phyloP scores from a whole-genome alignment of 2,113 vertebrate species.

The Lophotis ruficrista region DNA sequence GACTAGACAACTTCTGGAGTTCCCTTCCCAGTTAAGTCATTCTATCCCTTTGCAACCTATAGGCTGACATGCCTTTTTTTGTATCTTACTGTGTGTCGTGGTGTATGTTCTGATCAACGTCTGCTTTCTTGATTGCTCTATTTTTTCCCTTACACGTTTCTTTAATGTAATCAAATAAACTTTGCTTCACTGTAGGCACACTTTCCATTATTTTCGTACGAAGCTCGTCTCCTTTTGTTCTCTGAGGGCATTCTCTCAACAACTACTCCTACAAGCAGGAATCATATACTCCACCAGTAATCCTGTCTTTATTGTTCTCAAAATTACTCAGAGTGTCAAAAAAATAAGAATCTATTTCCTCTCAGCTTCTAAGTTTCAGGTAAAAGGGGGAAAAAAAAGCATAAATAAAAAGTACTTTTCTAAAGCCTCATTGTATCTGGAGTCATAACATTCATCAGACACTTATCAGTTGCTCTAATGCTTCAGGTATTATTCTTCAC shows the following conservation, averaged over 20 bases:
- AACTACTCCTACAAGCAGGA: background rate
- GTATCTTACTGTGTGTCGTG: background rate
- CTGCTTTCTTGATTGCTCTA: background rate
- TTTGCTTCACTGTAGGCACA: background rate
- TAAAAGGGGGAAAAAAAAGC: background rate
- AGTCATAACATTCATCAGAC: slow-evolving; percentile 22
- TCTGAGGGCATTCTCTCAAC: background rate
- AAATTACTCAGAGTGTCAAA: background rate
- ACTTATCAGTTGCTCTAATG: background rate
- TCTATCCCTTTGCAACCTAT: background rate
- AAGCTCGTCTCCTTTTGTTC: background rate
- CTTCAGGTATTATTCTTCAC: slow-evolving; percentile 14
- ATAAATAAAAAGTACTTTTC: slow-evolving; percentile 31
- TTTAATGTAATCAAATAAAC: background rate
- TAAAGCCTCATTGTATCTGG: background rate
- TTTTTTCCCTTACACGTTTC: background rate
- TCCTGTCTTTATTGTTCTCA: background rate
- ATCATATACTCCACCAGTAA: background rate
- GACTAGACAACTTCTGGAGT: background rate
- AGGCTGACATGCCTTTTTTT: background rate
- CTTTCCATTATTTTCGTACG: accelerated
- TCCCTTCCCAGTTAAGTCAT: background rate
- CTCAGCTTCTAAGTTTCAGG: background rate
- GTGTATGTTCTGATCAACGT: background rate
- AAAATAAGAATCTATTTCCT: slow-evolving; percentile 10